These are phyloP conservation scores for Drosophila vallismaia DNA, from an alignment of 2,888 invertebrate species.

Conservation along the genomic window DNA sequence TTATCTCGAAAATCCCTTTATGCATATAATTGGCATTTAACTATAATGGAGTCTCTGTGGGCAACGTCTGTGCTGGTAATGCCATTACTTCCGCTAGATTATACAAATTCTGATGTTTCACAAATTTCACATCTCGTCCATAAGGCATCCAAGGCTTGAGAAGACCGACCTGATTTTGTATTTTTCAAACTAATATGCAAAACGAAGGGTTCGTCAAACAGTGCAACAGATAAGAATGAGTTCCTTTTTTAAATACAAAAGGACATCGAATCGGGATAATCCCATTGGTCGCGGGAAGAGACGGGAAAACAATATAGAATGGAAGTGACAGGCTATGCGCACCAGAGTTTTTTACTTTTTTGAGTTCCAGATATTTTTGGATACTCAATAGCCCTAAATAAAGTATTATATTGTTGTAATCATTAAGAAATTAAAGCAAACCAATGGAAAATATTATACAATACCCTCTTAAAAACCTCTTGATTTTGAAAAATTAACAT, in stretches of 20 bases:
- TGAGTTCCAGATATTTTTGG: too few species aligned
- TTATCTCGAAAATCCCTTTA: constrained; percentile 77
- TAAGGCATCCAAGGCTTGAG: constrained; percentile 19
- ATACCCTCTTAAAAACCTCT: neutral
- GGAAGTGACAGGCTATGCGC: neutral
- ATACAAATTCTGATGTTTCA: constrained; percentile 51
- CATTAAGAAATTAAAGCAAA: neutral
- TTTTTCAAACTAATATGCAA: constrained; percentile 15
- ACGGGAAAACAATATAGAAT: neutral
- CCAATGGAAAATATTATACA: neutral
- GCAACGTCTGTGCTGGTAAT: constrained; percentile 73
- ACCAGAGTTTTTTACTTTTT: too few species aligned
- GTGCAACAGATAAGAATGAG: constrained; percentile 18
- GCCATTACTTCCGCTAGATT: constrained; percentile 77
- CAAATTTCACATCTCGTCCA: constrained; percentile 17
- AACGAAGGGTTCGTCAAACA: constrained; percentile 11
- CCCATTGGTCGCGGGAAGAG: constrained; percentile 16
- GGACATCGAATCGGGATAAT: constrained; percentile 12
- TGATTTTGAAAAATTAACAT: neutral
- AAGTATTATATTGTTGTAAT: neutral
- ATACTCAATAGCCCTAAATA: neutral
- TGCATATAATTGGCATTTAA: constrained; percentile 78
- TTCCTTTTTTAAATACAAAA: constrained; percentile 5
- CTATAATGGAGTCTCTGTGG: constrained; percentile 59
- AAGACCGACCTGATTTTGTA: constrained; percentile 4